Percentiles rank a stretch among this genome's conserved stretches.
phyloP scores from a whole-genome alignment of 1,140 invertebrate species.

The roundworm (Caenorhabditis elegans) region DNA sequence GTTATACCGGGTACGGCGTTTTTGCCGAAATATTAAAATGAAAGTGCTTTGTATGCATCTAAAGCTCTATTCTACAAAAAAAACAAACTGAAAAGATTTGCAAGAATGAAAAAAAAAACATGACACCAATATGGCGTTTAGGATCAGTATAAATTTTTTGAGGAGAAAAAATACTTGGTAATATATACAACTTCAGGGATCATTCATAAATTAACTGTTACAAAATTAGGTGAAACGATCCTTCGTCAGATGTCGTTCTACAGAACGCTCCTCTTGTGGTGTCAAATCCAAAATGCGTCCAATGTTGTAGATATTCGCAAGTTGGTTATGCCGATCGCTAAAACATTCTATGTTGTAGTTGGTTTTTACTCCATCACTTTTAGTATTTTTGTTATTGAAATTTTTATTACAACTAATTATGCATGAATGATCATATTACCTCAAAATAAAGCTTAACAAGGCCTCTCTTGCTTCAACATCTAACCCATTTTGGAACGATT shows the following conservation, averaged over 20 bases:
- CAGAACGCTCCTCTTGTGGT: slow-evolving; percentile 5
- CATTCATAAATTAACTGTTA: not conserved
- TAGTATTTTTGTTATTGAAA: too few species aligned
- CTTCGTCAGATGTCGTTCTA: slow-evolving; percentile 10
- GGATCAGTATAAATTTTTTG: not conserved
- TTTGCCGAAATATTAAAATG: not conserved
- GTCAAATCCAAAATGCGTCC: slow-evolving; percentile 28
- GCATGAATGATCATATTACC: too few species aligned
- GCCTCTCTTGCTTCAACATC: not conserved
- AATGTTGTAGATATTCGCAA: slow-evolving; percentile 36
- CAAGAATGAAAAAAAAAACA: too few species aligned
- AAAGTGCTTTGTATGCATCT: not conserved
- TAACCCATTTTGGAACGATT: slow-evolving; percentile 30
- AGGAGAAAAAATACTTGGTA: not conserved
- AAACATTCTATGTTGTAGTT: too few species aligned
- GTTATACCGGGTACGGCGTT: not conserved
- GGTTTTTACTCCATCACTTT: too few species aligned
- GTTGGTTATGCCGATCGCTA: slow-evolving; percentile 33
- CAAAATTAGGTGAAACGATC: not conserved
- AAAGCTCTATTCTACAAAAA: slow-evolving; percentile 9
- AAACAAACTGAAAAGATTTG: not conserved
- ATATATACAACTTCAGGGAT: not conserved
- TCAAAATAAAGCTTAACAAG: not conserved
- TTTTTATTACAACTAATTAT: too few species aligned
- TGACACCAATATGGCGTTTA: slow-evolving; percentile 11